Conservation (phyloP, 2,113 vertebrate species). For the Paratilapia polleni region DNA sequence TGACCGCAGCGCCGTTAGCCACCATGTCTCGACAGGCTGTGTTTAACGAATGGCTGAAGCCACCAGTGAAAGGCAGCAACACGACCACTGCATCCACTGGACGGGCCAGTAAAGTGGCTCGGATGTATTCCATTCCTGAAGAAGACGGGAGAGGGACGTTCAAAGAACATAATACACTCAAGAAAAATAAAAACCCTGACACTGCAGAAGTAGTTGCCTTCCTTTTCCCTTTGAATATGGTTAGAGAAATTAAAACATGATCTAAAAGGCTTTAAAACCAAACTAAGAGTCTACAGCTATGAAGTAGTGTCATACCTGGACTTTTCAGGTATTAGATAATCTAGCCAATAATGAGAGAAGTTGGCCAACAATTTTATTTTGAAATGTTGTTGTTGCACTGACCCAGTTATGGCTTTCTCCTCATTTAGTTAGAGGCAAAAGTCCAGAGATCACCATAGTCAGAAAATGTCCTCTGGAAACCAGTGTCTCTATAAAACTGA, state of each 20-base stretch:
- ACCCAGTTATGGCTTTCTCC: not conserved
- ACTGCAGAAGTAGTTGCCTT: too few species aligned
- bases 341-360: not conserved
- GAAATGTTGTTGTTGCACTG: not conserved
- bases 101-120: constrained; percentile 57
- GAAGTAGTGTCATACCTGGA: too few species aligned
- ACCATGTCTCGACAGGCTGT: constrained; percentile 80
- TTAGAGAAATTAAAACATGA: not conserved
- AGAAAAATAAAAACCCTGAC: not conserved
- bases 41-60: constrained; percentile 84
- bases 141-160: not conserved
- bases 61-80: constrained; percentile 83
- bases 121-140: constrained; percentile 87
- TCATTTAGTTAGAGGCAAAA: not conserved
- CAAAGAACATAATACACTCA: not conserved
- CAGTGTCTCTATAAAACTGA: not conserved
- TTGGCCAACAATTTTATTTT: too few species aligned
- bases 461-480: not conserved
- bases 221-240: not conserved
- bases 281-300: not conserved
- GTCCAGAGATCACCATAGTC: not conserved
- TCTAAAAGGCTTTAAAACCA: not conserved
- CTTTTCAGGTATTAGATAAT: not conserved
- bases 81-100: constrained; percentile 68
- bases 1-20: constrained; percentile 69